phyloP scores from a whole-genome alignment of 1,140 invertebrate genomes.

The Acromyrmex echinatior region DNA sequence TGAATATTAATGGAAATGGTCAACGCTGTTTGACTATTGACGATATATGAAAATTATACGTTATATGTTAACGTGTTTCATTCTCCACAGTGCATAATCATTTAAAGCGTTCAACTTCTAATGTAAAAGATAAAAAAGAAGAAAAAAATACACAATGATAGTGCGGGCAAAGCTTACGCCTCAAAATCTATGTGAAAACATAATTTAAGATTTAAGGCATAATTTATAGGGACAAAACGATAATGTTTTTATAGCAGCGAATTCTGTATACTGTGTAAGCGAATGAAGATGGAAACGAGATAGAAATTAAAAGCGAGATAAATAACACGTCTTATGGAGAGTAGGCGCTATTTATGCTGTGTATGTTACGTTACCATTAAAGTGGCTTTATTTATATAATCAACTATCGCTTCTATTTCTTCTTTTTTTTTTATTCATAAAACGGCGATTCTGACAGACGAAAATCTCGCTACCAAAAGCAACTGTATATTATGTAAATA shows the following conservation, averaged over 20 bases:
- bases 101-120: conserved; percentile 42
- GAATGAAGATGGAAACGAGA: conserved; percentile 32
- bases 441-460: background rate
- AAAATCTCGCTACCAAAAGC: background rate
- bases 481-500: conserved; percentile 47
- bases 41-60: conserved; percentile 12
- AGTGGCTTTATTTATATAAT: conserved; percentile 80
- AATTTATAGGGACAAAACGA: conserved; percentile 23
- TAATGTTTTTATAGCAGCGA: conserved; percentile 40
- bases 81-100: conserved; percentile 34
- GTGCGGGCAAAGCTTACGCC: background rate
- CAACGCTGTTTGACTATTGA: background rate
- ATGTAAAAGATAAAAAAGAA: background rate
- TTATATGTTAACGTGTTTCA: background rate
- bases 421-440: conserved; percentile 11
- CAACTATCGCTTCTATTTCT: conserved; percentile 44
- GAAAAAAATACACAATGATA: background rate
- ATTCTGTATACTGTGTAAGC: conserved; percentile 52
- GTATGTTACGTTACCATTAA: conserved; percentile 80
- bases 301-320: conserved; percentile 28
- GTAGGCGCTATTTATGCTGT: conserved; percentile 76
- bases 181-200: background rate
- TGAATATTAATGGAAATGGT: conserved; percentile 4
- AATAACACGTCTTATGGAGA: conserved; percentile 49
- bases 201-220: conserved; percentile 18